Percentiles rank a stretch among this genome's conserved stretches.
These are phyloP conservation scores for Corythoichthys haematopterus DNA, from an alignment of 2,113 vertebrate genomes.

Conservation along the genomic window DNA sequence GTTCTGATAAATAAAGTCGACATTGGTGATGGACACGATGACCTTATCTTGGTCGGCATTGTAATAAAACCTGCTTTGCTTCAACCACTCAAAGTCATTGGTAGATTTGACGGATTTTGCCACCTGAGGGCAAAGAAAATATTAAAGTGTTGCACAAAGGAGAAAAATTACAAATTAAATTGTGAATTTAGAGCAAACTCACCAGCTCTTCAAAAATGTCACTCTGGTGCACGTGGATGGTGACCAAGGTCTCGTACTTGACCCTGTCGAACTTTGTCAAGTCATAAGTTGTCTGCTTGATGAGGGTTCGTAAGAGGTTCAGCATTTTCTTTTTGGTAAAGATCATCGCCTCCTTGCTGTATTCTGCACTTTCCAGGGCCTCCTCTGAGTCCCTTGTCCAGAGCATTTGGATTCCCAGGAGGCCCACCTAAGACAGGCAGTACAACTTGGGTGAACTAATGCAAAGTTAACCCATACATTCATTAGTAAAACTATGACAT, in stretches of 20 bases:
- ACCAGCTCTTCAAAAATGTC: conserved; percentile 89
- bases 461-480: background rate
- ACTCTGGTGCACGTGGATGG: conserved; percentile 85
- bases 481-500: background rate
- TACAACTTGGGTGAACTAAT: background rate
- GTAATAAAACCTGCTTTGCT: conserved; percentile 86
- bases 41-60: conserved; percentile 75
- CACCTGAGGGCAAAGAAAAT: conserved; percentile 66
- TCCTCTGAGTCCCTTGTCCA: conserved; percentile 85
- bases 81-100: conserved; percentile 85
- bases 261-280: conserved; percentile 80
- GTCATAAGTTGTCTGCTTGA: conserved; percentile 78
- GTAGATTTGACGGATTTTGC: conserved; percentile 73
- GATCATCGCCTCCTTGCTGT: conserved; percentile 79
- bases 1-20: conserved; percentile 85
- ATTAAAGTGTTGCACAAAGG: background rate
- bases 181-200: conserved; percentile 19
- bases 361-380: conserved; percentile 75
- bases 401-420: conserved; percentile 84
- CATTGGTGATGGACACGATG: conserved; percentile 82
- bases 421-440: conserved; percentile 72
- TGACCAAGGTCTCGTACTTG: conserved; percentile 86
- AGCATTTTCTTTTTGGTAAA: conserved; percentile 77
- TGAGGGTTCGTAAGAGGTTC: conserved; percentile 77
- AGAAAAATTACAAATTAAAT: background rate